phyloP scores from a whole-genome alignment of 1,140 invertebrate genomes.

The Fopius arisanus region DNA sequence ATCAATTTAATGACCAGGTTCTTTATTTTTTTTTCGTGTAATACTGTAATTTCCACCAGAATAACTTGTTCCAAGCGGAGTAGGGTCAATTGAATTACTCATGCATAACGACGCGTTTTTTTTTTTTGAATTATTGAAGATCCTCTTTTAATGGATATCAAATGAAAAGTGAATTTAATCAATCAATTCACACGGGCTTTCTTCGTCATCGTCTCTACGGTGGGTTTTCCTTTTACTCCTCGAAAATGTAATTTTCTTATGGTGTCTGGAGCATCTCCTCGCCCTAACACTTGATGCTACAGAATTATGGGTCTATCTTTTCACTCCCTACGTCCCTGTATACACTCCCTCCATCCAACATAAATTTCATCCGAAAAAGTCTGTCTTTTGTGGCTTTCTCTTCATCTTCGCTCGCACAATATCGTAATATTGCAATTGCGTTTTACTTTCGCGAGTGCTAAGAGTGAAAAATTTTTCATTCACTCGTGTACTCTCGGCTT shows the following conservation, averaged over 20 bases:
- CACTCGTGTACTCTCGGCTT: neutral
- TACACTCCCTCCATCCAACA: neutral
- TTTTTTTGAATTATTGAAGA: neutral
- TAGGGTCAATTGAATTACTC: neutral
- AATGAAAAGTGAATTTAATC: neutral
- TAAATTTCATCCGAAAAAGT: slow-evolving; percentile 4
- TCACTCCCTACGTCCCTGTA: neutral
- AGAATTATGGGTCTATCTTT: slow-evolving; percentile 27
- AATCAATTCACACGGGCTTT: neutral
- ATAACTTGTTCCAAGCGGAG: neutral
- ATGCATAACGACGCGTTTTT: neutral
- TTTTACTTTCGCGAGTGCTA: neutral
- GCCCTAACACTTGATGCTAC: slow-evolving; percentile 11
- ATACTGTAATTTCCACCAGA: neutral
- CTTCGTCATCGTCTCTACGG: neutral
- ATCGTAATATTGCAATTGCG: neutral
- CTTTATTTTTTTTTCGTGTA: neutral
- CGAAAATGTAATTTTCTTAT: slow-evolving; percentile 50
- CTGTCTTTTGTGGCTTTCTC: neutral
- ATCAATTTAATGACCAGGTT: neutral
- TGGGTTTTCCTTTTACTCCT: neutral
- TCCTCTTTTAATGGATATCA: neutral
- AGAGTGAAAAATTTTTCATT: neutral
- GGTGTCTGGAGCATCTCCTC: slow-evolving; percentile 36
- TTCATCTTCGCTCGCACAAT: neutral